Evolutionary conservation across 2,113 vertebrate species (phyloP), one percentile per base, ranked within the genome.

Genomic region (Scomber japonicus): DNA sequence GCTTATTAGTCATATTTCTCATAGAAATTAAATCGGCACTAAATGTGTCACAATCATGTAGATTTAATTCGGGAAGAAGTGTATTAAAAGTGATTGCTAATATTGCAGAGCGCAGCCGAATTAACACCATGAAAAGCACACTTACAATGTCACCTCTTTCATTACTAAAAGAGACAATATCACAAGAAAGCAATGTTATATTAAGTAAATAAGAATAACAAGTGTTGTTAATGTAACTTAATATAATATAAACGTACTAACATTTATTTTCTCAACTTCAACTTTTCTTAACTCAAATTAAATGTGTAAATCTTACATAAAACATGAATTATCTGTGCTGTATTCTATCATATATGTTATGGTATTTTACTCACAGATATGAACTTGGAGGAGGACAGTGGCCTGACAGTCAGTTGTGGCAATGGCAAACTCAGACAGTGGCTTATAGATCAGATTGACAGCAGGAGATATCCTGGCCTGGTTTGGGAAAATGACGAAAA

Each of bases 371-470:
- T 81, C 80, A 57, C 84, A 93, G 84, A 90, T 63, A 96, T 94
- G 93, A 94, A 94, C 80, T 81, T 93, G 88, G 94, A 94, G 56
- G 93, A 94, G 48, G 96, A 96, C 84, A 94, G 92, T 81, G 90
- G 91, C 86, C 92, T 95, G 94, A 91, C 96, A 0, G 96, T 96
- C 91, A 96, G 95, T 90, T 97, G 97, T 3, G 98, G 98, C 89
- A 99, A 99, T 35, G 98, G 98, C 80, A 99, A 99, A 77, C 96
- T 99, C 89, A 96, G 98, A 51, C 98, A 99, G 94, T 99, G 98
- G 98, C 94, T 99, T 86, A 99, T 99, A 2, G 98, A 99, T 75
- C 98, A 99, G 94, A 99, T 99, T 81, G 96, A 99, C 95, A 98
- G 98, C 19, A 91, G 93, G 85, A 96, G 96, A 75, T 99, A 99